Evolutionary conservation across 2,113 vertebrate genomes (phyloP).

Genomic region (Loxodonta africana): DNA sequence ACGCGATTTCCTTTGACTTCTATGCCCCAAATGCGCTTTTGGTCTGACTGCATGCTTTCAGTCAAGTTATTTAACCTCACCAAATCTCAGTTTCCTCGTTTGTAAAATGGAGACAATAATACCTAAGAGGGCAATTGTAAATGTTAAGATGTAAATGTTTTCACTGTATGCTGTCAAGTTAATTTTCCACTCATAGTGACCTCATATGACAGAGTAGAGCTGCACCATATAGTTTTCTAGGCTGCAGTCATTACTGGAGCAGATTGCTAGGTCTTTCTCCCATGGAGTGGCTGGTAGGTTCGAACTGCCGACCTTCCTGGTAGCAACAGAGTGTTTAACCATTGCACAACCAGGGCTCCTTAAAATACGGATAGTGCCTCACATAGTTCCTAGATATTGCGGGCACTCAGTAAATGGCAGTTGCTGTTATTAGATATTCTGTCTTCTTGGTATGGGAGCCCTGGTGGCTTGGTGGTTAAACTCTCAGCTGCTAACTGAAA

Average conservation of each 20-base stretch:
- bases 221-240: background rate
- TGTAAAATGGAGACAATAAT: background rate
- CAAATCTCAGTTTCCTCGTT: background rate
- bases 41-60: background rate
- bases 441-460: background rate
- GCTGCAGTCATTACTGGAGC: no score
- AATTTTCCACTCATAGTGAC: background rate
- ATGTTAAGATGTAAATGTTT: no score
- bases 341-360: background rate
- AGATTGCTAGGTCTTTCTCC: no score
- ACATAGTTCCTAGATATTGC: background rate
- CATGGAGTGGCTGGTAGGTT: no score
- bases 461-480: background rate
- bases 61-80: background rate
- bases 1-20: background rate
- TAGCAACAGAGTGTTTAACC: background rate
- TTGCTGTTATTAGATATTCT: background rate
- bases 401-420: background rate
- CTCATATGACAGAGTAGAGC: background rate
- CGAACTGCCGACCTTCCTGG: background rate
- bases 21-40: background rate
- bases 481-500: background rate
- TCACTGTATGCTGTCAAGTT: background rate
- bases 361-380: background rate
- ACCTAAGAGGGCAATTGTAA: background rate